phyloP scores from a whole-genome alignment of 2,888 invertebrate genomes.

The Macrosiphum euphorbiae region DNA sequence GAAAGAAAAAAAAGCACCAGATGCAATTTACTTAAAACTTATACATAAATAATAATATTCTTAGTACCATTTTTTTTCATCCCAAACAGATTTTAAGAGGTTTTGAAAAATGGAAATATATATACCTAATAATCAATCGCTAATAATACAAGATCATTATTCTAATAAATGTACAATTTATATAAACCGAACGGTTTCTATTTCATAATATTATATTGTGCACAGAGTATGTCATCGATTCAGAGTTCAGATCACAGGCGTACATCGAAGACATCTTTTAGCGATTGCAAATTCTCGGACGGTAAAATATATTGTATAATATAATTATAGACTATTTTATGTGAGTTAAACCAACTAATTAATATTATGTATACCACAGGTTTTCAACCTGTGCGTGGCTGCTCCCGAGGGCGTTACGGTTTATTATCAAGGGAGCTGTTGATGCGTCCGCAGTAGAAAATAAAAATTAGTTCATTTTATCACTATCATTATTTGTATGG shows the following conservation, averaged over 20 bases:
- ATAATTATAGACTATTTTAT: background rate
- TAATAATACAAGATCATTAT: background rate
- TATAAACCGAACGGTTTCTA: background rate
- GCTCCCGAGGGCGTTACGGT: too few relatives aligned
- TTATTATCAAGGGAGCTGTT: too few relatives aligned
- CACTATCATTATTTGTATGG: too few relatives aligned
- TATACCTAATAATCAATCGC: background rate
- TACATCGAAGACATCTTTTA: too few relatives aligned
- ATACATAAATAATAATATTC: constrained; percentile 6
- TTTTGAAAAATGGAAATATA: background rate
- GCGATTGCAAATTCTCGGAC: background rate
- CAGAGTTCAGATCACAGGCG: too few relatives aligned
- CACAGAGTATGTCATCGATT: too few relatives aligned
- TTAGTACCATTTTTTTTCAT: background rate
- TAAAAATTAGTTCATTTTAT: too few relatives aligned
- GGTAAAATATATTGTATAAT: background rate
- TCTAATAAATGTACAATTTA: background rate
- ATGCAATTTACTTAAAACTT: background rate
- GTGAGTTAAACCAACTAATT: background rate
- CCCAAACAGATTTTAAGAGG: background rate
- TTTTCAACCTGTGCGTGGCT: too few relatives aligned
- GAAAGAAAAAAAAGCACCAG: background rate
- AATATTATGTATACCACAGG: background rate
- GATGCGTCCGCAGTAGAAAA: too few relatives aligned
- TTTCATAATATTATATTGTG: background rate